Conservation (phyloP, 2,113 vertebrate genomes). For the Boleophthalmus pectinirostris region DNA sequence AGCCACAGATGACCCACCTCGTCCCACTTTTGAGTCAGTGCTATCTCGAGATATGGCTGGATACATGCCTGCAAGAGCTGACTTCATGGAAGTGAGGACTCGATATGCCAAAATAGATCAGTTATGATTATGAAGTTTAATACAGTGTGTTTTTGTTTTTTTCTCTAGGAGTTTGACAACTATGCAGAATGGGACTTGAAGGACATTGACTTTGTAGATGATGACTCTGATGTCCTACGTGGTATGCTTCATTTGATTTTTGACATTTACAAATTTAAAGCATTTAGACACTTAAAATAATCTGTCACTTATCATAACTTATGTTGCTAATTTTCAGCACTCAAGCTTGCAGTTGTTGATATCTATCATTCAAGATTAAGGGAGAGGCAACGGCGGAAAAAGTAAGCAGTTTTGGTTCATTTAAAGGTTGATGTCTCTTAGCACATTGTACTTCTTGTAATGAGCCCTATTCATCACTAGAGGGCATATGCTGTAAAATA, state of each 20-base stretch:
- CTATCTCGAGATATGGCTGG: slow-evolving; percentile 98
- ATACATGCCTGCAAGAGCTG: slow-evolving; percentile 98
- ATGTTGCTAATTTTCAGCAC: slow-evolving; percentile 74
- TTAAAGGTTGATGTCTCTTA: neutral
- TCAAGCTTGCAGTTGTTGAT: slow-evolving; percentile 97
- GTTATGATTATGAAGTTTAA: neutral
- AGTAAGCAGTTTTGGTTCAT: slow-evolving; percentile 79
- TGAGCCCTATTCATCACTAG: slow-evolving; percentile 46
- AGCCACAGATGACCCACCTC: slow-evolving; percentile 94
- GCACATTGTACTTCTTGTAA: slow-evolving; percentile 12
- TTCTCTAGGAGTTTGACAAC: slow-evolving; percentile 95
- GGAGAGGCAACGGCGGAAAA: slow-evolving; percentile 95
- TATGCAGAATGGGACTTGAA: slow-evolving; percentile 99
- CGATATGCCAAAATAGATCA: neutral
- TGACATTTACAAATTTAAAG: neutral
- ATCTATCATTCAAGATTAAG: slow-evolving; percentile 98
- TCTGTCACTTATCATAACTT: neutral
- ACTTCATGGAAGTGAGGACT: slow-evolving; percentile 91
- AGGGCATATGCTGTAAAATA: slow-evolving; percentile 37
- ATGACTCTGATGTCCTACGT: slow-evolving; percentile 95
- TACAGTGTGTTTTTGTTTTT: slow-evolving; percentile 2
- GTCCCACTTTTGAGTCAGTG: slow-evolving; percentile 93
- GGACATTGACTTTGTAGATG: slow-evolving; percentile 99
- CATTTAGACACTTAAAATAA: neutral
- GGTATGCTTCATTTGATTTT: slow-evolving; percentile 75